A percentile compares a stretch with the other conserved stretches of the same genome.
phyloP scores from a whole-genome alignment of 2,797 vertebrate species.

The Threskiornis aethiopicus region DNA sequence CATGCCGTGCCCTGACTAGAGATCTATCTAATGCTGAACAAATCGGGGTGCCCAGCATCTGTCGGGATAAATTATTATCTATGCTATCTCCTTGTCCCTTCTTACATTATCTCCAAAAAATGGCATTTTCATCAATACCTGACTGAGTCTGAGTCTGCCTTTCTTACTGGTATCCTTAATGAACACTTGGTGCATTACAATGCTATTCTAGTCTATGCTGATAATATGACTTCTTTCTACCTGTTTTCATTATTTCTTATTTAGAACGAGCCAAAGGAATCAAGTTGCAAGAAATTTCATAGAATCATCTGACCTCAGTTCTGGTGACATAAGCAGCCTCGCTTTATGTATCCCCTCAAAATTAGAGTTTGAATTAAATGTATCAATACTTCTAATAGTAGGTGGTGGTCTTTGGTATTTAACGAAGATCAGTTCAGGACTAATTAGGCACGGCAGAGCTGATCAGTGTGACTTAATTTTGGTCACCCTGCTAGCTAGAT shows the following conservation, averaged over 20 bases:
- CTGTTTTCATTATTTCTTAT: neutral
- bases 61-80: neutral
- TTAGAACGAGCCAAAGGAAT: neutral
- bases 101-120: neutral
- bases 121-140: neutral
- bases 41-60: neutral
- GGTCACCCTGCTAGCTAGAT: neutral
- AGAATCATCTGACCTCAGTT: neutral
- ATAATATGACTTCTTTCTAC: neutral
- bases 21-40: neutral
- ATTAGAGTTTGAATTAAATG: neutral
- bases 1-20: neutral
- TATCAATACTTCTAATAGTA: neutral
- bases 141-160: neutral
- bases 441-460: neutral
- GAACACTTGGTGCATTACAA: neutral
- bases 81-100: neutral
- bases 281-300: neutral
- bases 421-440: neutral
- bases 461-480: neutral
- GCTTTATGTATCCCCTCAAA: fast-evolving
- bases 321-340: neutral
- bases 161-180: neutral
- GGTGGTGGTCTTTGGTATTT: neutral
- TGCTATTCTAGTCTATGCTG: neutral